Evolutionary conservation across 2,797 vertebrate species (phyloP).

Genomic region (Scolopax rusticola): DNA sequence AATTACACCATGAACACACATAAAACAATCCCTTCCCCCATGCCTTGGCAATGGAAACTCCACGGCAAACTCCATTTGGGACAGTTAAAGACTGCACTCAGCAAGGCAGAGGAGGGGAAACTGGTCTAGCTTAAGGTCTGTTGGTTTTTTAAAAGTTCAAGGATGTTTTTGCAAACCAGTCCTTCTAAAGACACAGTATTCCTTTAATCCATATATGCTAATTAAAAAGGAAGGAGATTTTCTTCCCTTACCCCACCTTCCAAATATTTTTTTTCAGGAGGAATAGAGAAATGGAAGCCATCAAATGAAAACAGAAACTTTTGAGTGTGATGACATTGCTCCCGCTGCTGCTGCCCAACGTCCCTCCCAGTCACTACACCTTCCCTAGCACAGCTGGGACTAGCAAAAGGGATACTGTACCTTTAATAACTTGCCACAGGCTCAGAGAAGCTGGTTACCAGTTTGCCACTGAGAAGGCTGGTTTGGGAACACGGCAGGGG

Average conservation of each 20-base stretch:
- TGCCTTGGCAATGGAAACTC: slow-evolving; percentile 77
- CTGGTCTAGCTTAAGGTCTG: slow-evolving; percentile 31
- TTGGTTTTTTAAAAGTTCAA: slow-evolving; percentile 14
- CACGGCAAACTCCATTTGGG: slow-evolving; percentile 59
- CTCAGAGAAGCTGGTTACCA: slow-evolving; percentile 56
- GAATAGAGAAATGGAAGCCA: slow-evolving; percentile 3
- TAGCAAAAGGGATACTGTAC: slow-evolving; percentile 78
- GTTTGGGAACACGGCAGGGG: slow-evolving; percentile 35
- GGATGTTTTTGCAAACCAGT: slow-evolving; percentile 56
- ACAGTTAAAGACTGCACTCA: slow-evolving; percentile 71
- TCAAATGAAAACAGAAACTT: slow-evolving; percentile 31
- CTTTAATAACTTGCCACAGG: slow-evolving; percentile 68
- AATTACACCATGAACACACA: slow-evolving; percentile 76
- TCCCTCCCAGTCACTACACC: neutral
- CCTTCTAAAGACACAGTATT: slow-evolving; percentile 79
- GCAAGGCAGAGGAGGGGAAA: slow-evolving; percentile 70
- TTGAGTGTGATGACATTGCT: neutral
- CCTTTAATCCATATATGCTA: slow-evolving; percentile 61
- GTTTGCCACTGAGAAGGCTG: neutral
- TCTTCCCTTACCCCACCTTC: slow-evolving; percentile 1
- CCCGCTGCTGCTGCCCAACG: neutral
- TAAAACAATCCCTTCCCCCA: slow-evolving; percentile 75
- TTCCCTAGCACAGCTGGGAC: slow-evolving; percentile 38
- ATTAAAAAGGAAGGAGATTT: slow-evolving; percentile 19
- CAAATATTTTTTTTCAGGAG: neutral